Evolutionary conservation across 2,888 invertebrate species (phyloP).

Genomic region (Plemyria rubiginata): DNA sequence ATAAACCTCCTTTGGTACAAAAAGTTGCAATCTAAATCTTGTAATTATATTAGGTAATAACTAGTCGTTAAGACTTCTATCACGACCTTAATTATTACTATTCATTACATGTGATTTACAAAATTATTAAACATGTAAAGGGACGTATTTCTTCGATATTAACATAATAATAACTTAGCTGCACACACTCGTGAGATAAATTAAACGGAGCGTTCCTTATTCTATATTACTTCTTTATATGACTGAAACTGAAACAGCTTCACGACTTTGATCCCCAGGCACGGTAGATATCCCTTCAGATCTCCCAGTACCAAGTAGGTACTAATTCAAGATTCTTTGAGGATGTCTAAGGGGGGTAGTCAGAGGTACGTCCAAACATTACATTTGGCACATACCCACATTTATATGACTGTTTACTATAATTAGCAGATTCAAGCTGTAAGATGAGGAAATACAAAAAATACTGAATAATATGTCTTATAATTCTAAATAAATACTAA

Average conservation of each 20-base stretch:
- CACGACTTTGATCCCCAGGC: too few species aligned
- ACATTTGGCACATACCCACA: too few species aligned
- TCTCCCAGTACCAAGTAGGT: too few species aligned
- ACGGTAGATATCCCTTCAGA: too few species aligned
- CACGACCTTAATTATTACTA: neutral
- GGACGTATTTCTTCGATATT: constrained; percentile 9
- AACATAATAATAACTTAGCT: constrained; percentile 6
- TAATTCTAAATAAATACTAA: neutral
- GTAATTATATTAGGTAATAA: neutral
- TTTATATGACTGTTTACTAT: neutral
- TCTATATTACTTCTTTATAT: neutral
- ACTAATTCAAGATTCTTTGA: too few species aligned
- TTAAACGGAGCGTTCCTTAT: neutral
- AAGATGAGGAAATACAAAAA: neutral
- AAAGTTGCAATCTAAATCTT: neutral
- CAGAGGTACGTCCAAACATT: too few species aligned
- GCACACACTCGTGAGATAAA: constrained; percentile 2
- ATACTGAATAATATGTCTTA: neutral
- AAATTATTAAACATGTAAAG: neutral
- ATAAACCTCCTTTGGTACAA: neutral
- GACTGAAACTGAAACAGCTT: neutral
- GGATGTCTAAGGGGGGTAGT: too few species aligned
- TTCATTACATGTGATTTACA: constrained; percentile 9
- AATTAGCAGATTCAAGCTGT: constrained; percentile 5
- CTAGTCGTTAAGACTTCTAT: neutral